A percentile compares a stretch with the other conserved stretches of the same genome.
Conservation (phyloP, 2,113 vertebrate genomes). For the Falco punctatus region DNA sequence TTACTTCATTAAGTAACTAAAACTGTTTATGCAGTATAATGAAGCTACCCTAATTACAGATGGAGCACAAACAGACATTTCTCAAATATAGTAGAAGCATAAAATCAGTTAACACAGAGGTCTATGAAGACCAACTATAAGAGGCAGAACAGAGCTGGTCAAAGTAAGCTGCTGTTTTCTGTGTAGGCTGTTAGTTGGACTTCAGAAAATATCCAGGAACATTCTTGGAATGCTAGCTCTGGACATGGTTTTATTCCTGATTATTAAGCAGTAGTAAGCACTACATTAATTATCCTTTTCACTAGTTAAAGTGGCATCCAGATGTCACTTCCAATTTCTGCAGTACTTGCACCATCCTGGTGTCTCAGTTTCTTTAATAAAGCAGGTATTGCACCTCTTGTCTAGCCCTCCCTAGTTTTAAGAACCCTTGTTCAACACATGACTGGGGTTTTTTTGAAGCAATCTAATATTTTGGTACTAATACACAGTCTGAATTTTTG, state of each 20-base stretch:
- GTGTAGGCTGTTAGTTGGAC: background rate
- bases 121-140: background rate
- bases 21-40: background rate
- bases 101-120: background rate
- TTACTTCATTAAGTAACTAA: background rate
- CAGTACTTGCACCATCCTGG: background rate
- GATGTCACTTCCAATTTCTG: background rate
- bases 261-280: background rate
- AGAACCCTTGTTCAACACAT: background rate
- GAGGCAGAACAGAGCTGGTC: background rate
- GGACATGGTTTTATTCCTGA: background rate
- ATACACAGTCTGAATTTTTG: conserved; percentile 2
- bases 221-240: background rate
- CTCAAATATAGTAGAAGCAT: background rate
- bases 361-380: conserved; percentile 20
- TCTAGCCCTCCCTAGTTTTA: background rate
- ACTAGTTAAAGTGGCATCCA: background rate
- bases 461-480: background rate
- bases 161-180: background rate
- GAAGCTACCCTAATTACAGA: background rate
- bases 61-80: background rate
- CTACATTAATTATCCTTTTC: background rate
- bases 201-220: background rate
- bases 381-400: background rate
- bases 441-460: background rate